Base-by-base conservation (phyloP, 2,888 invertebrate genomes). In the Hydroisotoma schaefferi region DNA sequence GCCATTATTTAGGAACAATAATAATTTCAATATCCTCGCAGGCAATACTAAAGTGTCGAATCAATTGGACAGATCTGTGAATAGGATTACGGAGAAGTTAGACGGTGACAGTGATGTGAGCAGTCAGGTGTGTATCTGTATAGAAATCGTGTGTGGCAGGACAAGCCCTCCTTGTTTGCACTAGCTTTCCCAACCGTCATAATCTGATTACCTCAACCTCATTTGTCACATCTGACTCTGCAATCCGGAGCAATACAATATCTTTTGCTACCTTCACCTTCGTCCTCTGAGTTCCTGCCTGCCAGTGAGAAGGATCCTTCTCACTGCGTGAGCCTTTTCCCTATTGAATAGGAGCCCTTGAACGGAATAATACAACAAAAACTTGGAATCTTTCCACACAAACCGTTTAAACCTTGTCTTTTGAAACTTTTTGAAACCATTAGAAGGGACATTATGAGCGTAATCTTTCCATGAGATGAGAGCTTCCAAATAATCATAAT, bases 161-260 rank as follows among this genome's bases (percentile, higher is more conserved):
- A 43, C 40, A 64, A 68, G 66, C 67, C 70, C 67, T 67, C 67
- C 68, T 67, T 70, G 68, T 70, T 70, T 70, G 70, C 70, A 68
- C 64, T 67, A 57, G 63, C 61, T 70, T 68, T 65, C 64, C 70
- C 61, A 63, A 70, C 67, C 70, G 67, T 70, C 65, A 67, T 70
- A 70, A 70, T 70, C 70, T 69, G 68, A 70, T 69, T 69, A 69
- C 62, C 67, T 68, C 65, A 67, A 64, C 64, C 70, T 70, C 67
- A 69, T 70, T 70, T 69, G 70, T 67, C 70, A 69, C 64, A 70
- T 67, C 64, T 68, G 68, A 70, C 68, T 70, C 70, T 67, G 66
- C 65, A 65, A 65, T 65, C 63, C 64, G 29, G 48, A n/a, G 47
- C 53, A 52, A 61, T 55, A 55, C 37, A 56, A n/a, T n/a, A n/a